Conservation (phyloP, 2,113 vertebrate genomes). For the Tachysurus vachellii region DNA sequence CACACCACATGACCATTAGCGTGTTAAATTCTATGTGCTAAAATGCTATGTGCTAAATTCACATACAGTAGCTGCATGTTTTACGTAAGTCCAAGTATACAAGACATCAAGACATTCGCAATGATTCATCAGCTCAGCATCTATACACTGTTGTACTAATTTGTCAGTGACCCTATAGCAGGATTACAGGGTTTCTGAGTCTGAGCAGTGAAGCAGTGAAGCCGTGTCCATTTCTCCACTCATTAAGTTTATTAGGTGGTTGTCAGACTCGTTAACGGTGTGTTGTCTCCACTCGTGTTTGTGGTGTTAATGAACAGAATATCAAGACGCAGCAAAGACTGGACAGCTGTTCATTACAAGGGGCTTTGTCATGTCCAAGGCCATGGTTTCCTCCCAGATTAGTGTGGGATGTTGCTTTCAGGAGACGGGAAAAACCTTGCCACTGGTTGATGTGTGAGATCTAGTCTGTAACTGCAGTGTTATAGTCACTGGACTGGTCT, state of each 20-base stretch:
- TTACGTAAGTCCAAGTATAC: neutral
- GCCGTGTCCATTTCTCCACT: neutral
- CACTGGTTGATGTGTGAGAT: neutral
- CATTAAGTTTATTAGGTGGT: neutral
- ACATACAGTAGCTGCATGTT: neutral
- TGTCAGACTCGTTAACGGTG: neutral
- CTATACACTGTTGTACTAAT: no score
- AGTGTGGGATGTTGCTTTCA: neutral
- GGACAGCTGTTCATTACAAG: neutral
- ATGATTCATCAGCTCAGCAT: neutral
- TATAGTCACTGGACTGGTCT: neutral
- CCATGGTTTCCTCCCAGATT: neutral
- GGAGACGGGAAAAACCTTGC: neutral
- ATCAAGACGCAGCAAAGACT: neutral
- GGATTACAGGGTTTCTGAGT: neutral
- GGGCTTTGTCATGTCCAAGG: neutral
- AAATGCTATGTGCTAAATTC: neutral
- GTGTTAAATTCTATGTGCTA: neutral
- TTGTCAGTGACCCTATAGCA: neutral
- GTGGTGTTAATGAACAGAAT: neutral
- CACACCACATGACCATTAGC: neutral
- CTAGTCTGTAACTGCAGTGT: neutral
- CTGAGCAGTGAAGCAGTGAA: neutral
- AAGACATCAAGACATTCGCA: neutral
- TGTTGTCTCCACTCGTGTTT: neutral